phyloP scores from a whole-genome alignment of 2,113 vertebrate genomes.

The Sylvicapra grimmia region DNA sequence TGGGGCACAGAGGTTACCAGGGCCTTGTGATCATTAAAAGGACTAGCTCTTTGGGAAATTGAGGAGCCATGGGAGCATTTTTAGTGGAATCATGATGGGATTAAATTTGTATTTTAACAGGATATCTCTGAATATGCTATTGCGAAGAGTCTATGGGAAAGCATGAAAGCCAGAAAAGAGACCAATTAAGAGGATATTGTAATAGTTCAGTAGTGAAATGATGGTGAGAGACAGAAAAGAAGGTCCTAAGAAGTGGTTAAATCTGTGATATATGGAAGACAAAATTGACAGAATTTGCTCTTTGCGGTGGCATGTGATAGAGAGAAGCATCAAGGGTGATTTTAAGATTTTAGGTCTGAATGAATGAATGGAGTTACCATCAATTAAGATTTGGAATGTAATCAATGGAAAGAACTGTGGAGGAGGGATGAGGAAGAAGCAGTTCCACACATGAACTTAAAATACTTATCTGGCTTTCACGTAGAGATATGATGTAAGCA shows the following conservation, averaged over 20 bases:
- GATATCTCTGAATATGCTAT: not conserved
- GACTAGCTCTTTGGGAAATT: not conserved
- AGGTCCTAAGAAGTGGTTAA: not conserved
- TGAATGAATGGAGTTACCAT: not conserved
- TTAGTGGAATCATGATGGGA: not conserved
- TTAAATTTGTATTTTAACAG: not conserved
- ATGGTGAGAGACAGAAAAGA: not conserved
- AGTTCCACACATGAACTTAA: not conserved
- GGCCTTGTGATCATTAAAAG: not conserved
- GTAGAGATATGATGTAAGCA: not conserved
- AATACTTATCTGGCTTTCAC: not conserved
- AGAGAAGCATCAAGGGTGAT: not conserved
- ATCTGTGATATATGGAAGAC: not conserved
- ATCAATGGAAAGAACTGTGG: not conserved
- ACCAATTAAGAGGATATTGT: not conserved
- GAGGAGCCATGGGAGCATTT: not conserved
- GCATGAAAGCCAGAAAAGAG: not conserved
- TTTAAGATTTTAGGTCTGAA: not conserved
- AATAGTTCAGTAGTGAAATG: not conserved
- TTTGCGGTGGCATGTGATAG: not conserved
- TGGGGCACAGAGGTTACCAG: not conserved
- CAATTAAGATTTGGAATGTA: not conserved
- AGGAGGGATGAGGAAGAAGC: not conserved
- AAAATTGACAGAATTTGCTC: not conserved
- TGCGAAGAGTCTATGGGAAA: not conserved